These are phyloP conservation scores for Carlito syrichta DNA, from an alignment of 2,113 vertebrate genomes.

Conservation along the genomic window DNA sequence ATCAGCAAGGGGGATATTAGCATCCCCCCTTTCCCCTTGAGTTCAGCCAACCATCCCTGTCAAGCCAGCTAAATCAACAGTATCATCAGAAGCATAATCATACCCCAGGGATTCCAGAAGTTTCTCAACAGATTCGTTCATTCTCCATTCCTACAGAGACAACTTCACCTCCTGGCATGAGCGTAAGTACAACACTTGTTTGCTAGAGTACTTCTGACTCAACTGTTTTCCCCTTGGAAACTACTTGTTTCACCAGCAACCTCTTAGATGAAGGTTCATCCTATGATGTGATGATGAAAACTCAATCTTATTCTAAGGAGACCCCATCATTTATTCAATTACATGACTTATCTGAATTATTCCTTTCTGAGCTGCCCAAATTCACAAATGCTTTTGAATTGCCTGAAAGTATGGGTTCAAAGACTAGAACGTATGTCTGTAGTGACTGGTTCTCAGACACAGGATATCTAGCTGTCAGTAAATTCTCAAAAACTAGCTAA, in stretches of 20 bases:
- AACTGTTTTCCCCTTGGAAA: background rate
- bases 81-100: background rate
- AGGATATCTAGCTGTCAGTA: background rate
- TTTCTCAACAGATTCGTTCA: background rate
- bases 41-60: background rate
- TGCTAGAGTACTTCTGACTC: background rate
- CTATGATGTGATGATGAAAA: background rate
- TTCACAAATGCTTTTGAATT: background rate
- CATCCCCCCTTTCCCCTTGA: background rate
- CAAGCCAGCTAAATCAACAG: background rate
- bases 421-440: background rate
- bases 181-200: background rate
- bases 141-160: background rate
- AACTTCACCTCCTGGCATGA: background rate
- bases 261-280: background rate
- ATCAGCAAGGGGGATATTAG: background rate
- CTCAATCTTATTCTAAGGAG: background rate
- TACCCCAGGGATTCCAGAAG: background rate
- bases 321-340: background rate
- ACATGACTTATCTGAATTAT: background rate
- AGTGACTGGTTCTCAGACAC: background rate
- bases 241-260: background rate
- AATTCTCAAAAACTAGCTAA: conserved; percentile 30
- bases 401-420: background rate
- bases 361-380: background rate